Base-by-base conservation (phyloP, 1,140 invertebrate genomes). In the Cotesia glomerata region DNA sequence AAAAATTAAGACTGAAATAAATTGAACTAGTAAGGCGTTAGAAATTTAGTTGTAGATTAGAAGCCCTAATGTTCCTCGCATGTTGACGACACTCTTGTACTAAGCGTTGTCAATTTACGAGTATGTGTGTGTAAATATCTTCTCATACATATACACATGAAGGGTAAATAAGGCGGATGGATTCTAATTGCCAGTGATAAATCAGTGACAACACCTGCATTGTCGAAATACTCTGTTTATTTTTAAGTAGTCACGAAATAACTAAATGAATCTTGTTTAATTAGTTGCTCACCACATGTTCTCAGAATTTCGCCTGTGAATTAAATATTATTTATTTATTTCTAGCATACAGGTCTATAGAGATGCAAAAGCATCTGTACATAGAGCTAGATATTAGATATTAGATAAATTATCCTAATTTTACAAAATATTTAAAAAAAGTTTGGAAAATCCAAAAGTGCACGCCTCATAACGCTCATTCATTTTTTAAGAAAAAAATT, bases 201-300 rank as follows among this genome's bases (percentile, higher is more conserved):
- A 86, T 86, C 84, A 85, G 80, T 81, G 83, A 85, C 85, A 85
- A 84, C 85, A 85, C 85, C 82, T 86, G 85, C 84, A 81, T 63
- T 16, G n/a, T 49, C 11, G 49, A 49, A 49, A 34, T 36, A 7
- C 75, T 71, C 82, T 85, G 81, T 86, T 86, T 85, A 85, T 85
- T 80, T 80, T 75, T n/a, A 80, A 78, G 78, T 66, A 76, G 73
- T 76, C 76, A 79, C 73, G 79, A 62, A 59, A 32, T 59, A 34
- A 32, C 11, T 18, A 34, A 4, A 59, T 26, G 14, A 59, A 59
- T 59, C 9, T 11, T 32, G 58, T 26, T 26, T 59, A 59, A 26
- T 32, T 32, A 59, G 58, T 59, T 26, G 26, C 18, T 59, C 26
- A 59, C 7, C 26, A 59, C 7, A 59, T 11, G 9, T 26, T 26